phyloP scores from a whole-genome alignment of 2,888 invertebrate genomes.

The Monoplex corrugatus region DNA sequence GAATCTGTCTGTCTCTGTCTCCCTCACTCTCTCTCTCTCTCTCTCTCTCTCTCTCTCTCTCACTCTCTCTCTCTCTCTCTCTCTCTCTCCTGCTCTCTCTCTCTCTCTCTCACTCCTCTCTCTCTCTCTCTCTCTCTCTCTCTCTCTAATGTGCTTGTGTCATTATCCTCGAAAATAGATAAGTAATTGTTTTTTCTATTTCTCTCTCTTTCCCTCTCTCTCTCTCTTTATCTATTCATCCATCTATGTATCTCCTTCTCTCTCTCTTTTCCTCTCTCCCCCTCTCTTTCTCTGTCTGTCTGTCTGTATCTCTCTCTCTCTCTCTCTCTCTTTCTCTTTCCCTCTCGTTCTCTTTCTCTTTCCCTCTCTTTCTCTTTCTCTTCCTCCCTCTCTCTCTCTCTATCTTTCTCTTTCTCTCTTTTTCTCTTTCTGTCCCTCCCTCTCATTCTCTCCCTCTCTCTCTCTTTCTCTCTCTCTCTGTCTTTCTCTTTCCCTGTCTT shows the following conservation, averaged over 20 bases:
- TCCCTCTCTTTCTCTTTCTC: slow-evolving; percentile 8
- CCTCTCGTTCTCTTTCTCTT: neutral
- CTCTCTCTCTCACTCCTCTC: neutral
- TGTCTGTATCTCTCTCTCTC: neutral
- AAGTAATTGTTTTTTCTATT: too few relatives aligned
- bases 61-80: neutral
- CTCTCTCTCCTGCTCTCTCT: neutral
- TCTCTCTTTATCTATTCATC: neutral
- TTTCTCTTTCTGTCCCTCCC: slow-evolving; percentile 8
- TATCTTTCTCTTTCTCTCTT: neutral
- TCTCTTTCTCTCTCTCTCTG: neutral
- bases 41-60: neutral
- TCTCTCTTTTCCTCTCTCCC: too few relatives aligned
- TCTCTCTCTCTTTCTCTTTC: neutral
- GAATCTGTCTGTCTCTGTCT: neutral
- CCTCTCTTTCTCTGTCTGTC: too few relatives aligned
- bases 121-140: neutral
- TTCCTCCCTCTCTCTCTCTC: neutral
- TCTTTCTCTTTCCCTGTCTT: too few relatives aligned
- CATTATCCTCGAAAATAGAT: too few relatives aligned
- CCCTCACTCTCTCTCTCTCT: neutral
- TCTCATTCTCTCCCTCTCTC: neutral
- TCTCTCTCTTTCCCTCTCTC: neutral
- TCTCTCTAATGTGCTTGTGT: neutral
- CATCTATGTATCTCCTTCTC: too few relatives aligned